Conservation (phyloP, 1,140 invertebrate genomes). For the Aricia agestis region DNA sequence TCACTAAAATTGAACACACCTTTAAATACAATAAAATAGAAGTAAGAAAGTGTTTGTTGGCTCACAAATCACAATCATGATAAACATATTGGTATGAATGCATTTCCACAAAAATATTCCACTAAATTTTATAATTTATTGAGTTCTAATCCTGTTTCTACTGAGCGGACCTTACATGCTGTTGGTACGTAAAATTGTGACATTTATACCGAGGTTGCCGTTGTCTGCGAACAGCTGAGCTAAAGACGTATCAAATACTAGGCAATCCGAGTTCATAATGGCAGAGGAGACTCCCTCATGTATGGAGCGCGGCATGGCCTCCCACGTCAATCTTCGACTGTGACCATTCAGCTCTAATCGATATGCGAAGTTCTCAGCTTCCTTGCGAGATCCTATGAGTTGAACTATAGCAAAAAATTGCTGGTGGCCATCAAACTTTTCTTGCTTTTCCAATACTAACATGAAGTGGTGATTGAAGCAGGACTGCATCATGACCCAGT, state of each 20-base stretch:
- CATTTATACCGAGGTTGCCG: slow-evolving; percentile 99
- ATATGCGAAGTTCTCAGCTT: slow-evolving; percentile 99
- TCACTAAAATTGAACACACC: slow-evolving; percentile 62
- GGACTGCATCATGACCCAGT: slow-evolving; percentile 99
- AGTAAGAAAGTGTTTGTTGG: slow-evolving; percentile 58
- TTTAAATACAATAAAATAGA: slow-evolving; percentile 47
- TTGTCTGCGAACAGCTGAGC: slow-evolving; percentile 99
- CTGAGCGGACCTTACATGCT: slow-evolving; percentile 25
- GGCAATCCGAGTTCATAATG: slow-evolving; percentile 98
- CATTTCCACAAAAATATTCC: slow-evolving; percentile 35
- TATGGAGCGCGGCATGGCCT: slow-evolving; percentile 98
- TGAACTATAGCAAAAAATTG: slow-evolving; percentile 99
- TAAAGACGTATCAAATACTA: slow-evolving; percentile 98
- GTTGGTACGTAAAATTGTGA: slow-evolving; percentile 95
- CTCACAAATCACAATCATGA: slow-evolving; percentile 55
- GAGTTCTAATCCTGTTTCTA: slow-evolving; percentile 22
- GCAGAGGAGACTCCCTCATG: slow-evolving; percentile 99
- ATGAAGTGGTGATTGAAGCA: slow-evolving; percentile 99
- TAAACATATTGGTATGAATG: slow-evolving; percentile 46
- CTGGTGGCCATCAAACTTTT: slow-evolving; percentile 97
- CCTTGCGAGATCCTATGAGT: slow-evolving; percentile 98
- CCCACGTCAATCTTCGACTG: slow-evolving; percentile 96
- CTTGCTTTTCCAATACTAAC: slow-evolving; percentile 99
- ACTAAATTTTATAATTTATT: slow-evolving; percentile 26
- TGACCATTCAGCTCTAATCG: slow-evolving; percentile 97